These are phyloP conservation scores for Epirrhoe tristata DNA, from an alignment of 2,888 invertebrate species.

Conservation along the genomic window DNA sequence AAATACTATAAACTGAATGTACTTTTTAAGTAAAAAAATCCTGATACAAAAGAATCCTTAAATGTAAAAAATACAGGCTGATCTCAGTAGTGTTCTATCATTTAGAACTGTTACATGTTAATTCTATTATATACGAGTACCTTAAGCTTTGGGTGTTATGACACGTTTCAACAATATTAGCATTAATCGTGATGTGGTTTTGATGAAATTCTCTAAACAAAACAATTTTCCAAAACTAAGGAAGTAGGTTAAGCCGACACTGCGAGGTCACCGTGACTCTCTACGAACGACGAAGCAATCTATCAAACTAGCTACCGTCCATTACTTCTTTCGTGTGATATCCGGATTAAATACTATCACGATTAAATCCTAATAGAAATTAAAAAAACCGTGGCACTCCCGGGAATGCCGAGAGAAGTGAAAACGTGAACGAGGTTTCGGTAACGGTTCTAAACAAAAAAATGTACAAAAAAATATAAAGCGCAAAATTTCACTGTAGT, in stretches of 20 bases:
- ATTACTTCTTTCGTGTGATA: neutral
- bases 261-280: conserved; percentile 18
- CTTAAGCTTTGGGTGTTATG: neutral
- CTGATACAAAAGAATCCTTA: no score
- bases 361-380: neutral
- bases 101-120: neutral
- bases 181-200: conserved; percentile 9
- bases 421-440: no score
- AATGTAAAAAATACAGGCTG: no score
- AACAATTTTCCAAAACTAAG: conserved; percentile 21
- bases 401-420: no score
- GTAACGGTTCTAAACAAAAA: no score
- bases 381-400: no score
- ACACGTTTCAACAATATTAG: neutral
- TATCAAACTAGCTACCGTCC: conserved; percentile 21
- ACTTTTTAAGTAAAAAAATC: no score
- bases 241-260: conserved; percentile 22
- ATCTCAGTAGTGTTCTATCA: no score
- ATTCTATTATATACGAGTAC: neutral
- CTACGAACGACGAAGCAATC: conserved; percentile 21
- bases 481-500: no score
- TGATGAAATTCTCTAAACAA: conserved; percentile 13
- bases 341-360: neutral
- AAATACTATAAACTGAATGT: no score
- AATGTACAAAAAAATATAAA: no score